Conservation (phyloP, 2,888 invertebrate genomes). For the Xestia sexstrigata region DNA sequence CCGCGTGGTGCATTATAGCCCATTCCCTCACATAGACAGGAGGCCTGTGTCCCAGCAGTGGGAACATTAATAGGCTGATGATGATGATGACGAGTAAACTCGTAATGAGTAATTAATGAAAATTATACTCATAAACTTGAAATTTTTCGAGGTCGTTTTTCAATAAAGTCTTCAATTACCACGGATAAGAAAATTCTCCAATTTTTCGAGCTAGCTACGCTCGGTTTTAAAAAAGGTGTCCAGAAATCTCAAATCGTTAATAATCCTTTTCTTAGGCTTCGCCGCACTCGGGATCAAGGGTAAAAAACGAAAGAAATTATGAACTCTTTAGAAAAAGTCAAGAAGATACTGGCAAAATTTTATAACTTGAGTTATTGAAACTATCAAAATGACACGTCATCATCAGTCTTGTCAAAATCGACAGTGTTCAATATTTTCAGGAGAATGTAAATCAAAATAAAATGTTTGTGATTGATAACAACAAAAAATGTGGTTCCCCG, state of each 20-base stretch:
- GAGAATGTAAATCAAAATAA: slow-evolving; percentile 47
- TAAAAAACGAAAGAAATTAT: neutral
- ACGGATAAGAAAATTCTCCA: neutral
- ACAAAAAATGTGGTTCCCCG: slow-evolving; percentile 12
- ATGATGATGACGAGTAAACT: too few relatives aligned
- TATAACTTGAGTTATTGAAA: neutral
- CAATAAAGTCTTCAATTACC: neutral
- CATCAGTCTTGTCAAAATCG: slow-evolving; percentile 40
- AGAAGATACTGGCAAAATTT: slow-evolving; percentile 8
- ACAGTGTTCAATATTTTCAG: slow-evolving; percentile 1
- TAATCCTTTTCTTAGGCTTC: neutral
- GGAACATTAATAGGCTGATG: too few relatives aligned
- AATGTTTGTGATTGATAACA: slow-evolving; percentile 41
- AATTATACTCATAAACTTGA: neutral
- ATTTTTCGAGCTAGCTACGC: neutral
- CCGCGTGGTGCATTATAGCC: too few relatives aligned
- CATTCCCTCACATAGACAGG: too few relatives aligned
- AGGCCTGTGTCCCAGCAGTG: too few relatives aligned
- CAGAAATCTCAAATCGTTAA: neutral
- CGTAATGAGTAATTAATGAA: neutral
- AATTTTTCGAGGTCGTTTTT: neutral
- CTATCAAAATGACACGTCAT: slow-evolving; percentile 23
- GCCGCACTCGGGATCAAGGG: neutral
- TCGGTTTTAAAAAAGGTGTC: neutral
- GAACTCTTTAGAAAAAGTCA: neutral